A percentile compares a stretch with the other conserved stretches of the same genome.
phyloP scores from a whole-genome alignment of 2,797 vertebrate species.

The Sebastes hopkinsi region DNA sequence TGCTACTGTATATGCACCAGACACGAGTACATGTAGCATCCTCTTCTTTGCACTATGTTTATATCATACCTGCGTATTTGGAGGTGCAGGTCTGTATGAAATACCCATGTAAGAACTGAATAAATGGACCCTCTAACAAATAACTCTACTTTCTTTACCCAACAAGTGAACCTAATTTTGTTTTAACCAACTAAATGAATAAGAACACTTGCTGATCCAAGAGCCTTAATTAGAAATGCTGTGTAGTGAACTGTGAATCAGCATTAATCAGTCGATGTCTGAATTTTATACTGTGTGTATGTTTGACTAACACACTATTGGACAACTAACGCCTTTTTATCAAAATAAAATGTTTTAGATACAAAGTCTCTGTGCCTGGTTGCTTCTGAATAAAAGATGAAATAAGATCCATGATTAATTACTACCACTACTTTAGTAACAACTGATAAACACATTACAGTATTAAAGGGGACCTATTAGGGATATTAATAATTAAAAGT shows the following conservation, averaged over 20 bases:
- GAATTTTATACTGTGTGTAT: not conserved
- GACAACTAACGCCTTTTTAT: not conserved
- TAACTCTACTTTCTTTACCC: not conserved
- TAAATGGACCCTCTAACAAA: too few relatives aligned
- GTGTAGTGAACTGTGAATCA: not conserved
- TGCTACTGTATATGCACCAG: not conserved
- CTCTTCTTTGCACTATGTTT: not conserved
- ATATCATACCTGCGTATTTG: accelerated
- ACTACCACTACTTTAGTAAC: not conserved
- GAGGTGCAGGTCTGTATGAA: not conserved
- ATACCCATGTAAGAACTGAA: not conserved
- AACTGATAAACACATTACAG: not conserved
- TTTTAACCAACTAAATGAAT: not conserved
- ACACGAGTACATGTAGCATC: not conserved
- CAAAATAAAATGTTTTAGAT: constrained; percentile 28
- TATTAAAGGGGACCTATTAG: not conserved
- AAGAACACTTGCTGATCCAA: too few relatives aligned
- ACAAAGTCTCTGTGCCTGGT: not conserved
- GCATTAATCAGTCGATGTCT: not conserved
- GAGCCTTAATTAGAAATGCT: not conserved
- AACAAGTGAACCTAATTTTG: not conserved
- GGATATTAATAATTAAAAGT: too few relatives aligned
- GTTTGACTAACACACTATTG: not conserved
- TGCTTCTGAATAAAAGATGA: not conserved
- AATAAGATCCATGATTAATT: not conserved